phyloP scores from a whole-genome alignment of 2,888 invertebrate genomes.

The Monopis laevigella region DNA sequence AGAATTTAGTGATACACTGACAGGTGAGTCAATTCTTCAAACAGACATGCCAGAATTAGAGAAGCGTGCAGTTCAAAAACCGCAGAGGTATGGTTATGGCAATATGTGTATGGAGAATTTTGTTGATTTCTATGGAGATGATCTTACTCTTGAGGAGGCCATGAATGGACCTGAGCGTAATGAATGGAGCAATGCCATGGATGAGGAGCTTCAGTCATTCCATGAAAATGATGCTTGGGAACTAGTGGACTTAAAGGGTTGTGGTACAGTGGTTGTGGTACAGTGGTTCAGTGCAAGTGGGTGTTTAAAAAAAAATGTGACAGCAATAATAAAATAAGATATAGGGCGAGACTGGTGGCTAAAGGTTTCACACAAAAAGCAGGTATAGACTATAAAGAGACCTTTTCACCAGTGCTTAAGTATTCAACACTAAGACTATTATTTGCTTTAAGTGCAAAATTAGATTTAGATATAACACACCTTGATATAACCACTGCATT shows the following conservation, averaged over 20 bases:
- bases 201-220: not conserved
- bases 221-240: not conserved
- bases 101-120: too few relatives aligned
- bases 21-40: too few relatives aligned
- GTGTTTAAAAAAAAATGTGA: not conserved
- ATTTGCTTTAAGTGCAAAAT: constrained; percentile 2
- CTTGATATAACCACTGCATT: not conserved
- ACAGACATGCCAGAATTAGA: too few relatives aligned
- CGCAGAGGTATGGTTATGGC: too few relatives aligned
- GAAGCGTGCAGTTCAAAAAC: too few relatives aligned
- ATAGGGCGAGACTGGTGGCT: not conserved
- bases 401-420: not conserved
- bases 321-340: not conserved
- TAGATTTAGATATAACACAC: not conserved
- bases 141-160: not conserved
- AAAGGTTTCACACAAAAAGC: not conserved
- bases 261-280: too few relatives aligned
- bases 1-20: too few relatives aligned
- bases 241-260: too few relatives aligned
- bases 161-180: not conserved
- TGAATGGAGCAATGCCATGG: not conserved
- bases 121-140: too few relatives aligned
- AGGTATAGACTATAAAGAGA: not conserved
- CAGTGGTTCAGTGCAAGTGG: not conserved
- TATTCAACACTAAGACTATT: not conserved